Conservation (phyloP, 2,888 invertebrate genomes). For the Chrysopilus asiliformis region DNA sequence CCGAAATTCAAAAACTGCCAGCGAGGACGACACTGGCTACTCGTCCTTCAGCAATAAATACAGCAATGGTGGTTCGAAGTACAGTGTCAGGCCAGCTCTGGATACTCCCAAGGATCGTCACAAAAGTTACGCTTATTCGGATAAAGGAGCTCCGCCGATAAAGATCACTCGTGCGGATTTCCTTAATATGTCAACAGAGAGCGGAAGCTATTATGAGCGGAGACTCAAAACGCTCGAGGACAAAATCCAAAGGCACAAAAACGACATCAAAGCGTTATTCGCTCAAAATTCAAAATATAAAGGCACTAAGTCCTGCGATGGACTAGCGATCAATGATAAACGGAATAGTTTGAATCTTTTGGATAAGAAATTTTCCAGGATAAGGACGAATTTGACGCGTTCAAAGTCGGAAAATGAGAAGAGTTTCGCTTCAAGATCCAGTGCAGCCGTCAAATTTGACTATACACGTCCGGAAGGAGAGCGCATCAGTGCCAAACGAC, state of each 20-base stretch:
- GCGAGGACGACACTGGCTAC: neutral
- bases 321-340: neutral
- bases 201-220: slow-evolving; percentile 21
- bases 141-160: slow-evolving; percentile 11
- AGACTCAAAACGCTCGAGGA: slow-evolving; percentile 23
- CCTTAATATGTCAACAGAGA: slow-evolving; percentile 1
- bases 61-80: neutral
- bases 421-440: slow-evolving; percentile 4
- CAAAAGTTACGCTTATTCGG: neutral
- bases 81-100: neutral
- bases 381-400: slow-evolving; percentile 5
- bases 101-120: neutral
- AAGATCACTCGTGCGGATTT: slow-evolving; percentile 1
- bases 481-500: slow-evolving; percentile 6
- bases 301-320: slow-evolving; percentile 1
- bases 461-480: slow-evolving; percentile 9
- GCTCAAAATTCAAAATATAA: slow-evolving; percentile 3
- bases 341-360: neutral
- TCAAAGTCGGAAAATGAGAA: slow-evolving; percentile 8
- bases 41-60: no score
- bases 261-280: slow-evolving; percentile 23
- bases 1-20: neutral
- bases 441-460: slow-evolving; percentile 5
- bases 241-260: slow-evolving; percentile 25
- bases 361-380: slow-evolving; percentile 2